Conservation (phyloP, 2,888 invertebrate genomes). For the Mesopsocus fuscifrons region DNA sequence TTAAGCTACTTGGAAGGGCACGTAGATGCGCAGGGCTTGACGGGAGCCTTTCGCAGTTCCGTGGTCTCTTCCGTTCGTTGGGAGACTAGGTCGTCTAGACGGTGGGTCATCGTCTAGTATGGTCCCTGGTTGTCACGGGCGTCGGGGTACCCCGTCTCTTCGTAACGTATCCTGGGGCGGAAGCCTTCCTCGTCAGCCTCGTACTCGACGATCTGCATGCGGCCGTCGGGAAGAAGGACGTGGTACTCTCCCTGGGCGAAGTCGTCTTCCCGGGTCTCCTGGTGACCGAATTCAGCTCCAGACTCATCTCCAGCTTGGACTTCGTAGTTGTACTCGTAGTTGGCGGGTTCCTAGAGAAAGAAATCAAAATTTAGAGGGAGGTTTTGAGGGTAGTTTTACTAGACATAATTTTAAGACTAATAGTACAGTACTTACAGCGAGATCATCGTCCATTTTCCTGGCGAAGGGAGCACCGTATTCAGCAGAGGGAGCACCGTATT, state of each 20-base stretch:
- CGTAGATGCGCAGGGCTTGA: not conserved
- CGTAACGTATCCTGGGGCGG: slow-evolving; percentile 36
- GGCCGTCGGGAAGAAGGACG: slow-evolving; percentile 41
- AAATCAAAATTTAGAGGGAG: too few species aligned
- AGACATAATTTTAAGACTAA: too few species aligned
- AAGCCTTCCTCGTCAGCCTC: slow-evolving; percentile 41
- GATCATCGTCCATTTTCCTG: not conserved
- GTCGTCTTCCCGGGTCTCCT: slow-evolving; percentile 41
- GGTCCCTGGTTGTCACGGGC: slow-evolving; percentile 5
- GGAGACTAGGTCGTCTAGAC: not conserved
- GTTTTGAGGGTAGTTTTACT: too few species aligned
- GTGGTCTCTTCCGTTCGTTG: not conserved
- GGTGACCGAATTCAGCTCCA: slow-evolving; percentile 41
- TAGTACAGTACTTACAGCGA: slow-evolving; percentile 7
- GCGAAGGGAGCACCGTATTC: slow-evolving; percentile 11
- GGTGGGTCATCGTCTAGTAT: too few species aligned
- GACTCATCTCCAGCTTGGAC: slow-evolving; percentile 35
- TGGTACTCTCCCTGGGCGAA: slow-evolving; percentile 42
- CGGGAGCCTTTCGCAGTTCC: not conserved
- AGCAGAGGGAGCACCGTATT: slow-evolving; percentile 12
- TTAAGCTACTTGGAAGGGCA: too few species aligned
- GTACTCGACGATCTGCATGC: slow-evolving; percentile 42
- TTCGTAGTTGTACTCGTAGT: slow-evolving; percentile 43
- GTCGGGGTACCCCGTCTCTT: slow-evolving; percentile 17
- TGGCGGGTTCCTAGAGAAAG: slow-evolving; percentile 35